A percentile compares a stretch with the other conserved stretches of the same genome.
phyloP scores from a whole-genome alignment of 2,797 vertebrate genomes.

The Gadopsis bispinosus region DNA sequence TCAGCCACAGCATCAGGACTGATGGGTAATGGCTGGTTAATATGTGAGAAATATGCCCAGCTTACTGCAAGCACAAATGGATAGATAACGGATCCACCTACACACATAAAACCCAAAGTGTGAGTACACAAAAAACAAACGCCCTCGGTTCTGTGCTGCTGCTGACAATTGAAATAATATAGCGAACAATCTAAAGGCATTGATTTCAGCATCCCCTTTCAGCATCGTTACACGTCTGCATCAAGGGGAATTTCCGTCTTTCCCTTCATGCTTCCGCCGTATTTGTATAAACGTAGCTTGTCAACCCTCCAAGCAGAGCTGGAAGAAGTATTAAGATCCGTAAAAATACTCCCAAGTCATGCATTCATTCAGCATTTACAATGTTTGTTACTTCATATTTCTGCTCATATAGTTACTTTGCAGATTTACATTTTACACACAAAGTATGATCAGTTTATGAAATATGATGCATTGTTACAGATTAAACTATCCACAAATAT shows the following conservation, averaged over 20 bases:
- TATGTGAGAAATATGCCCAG: slow-evolving; percentile 8
- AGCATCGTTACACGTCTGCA: slow-evolving; percentile 43
- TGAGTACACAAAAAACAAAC: slow-evolving; percentile 5
- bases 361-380: background rate
- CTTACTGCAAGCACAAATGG: slow-evolving; percentile 8
- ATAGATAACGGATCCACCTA: slow-evolving; percentile 8
- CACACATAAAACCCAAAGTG: slow-evolving; percentile 11
- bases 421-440: background rate
- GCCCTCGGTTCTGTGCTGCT: background rate
- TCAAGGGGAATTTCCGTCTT: slow-evolving; percentile 22
- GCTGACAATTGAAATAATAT: slow-evolving; percentile 17
- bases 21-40: slow-evolving; percentile 58
- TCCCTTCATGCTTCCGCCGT: slow-evolving; percentile 10
- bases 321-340: background rate
- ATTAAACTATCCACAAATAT: background rate
- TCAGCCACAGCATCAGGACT: slow-evolving; percentile 53
- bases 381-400: too few species aligned
- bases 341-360: background rate
- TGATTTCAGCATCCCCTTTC: slow-evolving; percentile 49
- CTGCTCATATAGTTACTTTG: too few species aligned
- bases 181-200: slow-evolving; percentile 30
- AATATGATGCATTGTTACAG: background rate
- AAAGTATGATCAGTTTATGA: background rate
- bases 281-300: background rate
- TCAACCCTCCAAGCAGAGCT: background rate